Percentiles rank a stretch among this genome's conserved stretches.
phyloP scores from a whole-genome alignment of 2,888 invertebrate species.

The Ceratothoa steindachneri region DNA sequence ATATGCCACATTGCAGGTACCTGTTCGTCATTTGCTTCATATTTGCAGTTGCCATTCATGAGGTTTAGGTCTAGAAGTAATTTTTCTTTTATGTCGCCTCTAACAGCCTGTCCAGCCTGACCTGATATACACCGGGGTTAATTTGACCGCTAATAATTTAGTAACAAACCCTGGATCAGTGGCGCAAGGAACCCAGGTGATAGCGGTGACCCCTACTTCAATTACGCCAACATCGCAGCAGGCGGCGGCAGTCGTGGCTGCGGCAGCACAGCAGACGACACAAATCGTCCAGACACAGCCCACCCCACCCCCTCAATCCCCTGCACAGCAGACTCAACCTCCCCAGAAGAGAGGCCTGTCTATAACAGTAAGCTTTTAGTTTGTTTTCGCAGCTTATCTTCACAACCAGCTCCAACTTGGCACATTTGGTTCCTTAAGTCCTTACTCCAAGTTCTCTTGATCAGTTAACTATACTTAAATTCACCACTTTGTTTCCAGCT shows the following conservation, averaged over 20 bases:
- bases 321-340: constrained; percentile 25
- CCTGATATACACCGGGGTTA: constrained; percentile 31
- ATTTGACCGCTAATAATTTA: constrained; percentile 8
- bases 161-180: not conserved
- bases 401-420: not conserved
- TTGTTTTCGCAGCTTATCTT: not conserved
- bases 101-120: constrained; percentile 45
- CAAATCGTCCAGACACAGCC: constrained; percentile 18
- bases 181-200: not conserved
- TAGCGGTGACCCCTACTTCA: not conserved
- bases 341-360: constrained; percentile 43
- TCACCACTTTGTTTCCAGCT: too few species aligned
- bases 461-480: too few species aligned
- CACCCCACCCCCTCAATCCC: constrained; percentile 18
- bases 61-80: not conserved
- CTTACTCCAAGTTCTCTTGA: not conserved
- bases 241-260: not conserved
- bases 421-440: not conserved
- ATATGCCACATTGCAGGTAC: constrained; percentile 44
- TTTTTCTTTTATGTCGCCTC: not conserved
- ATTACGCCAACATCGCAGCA: not conserved
- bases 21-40: not conserved
- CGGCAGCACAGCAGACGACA: constrained; percentile 10
- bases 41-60: not conserved
- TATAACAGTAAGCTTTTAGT: constrained; percentile 31